Percentiles rank a stretch among this genome's conserved stretches.
These are phyloP conservation scores for Syrista parreyssii DNA, from an alignment of 2,888 invertebrate species.

Conservation along the genomic window DNA sequence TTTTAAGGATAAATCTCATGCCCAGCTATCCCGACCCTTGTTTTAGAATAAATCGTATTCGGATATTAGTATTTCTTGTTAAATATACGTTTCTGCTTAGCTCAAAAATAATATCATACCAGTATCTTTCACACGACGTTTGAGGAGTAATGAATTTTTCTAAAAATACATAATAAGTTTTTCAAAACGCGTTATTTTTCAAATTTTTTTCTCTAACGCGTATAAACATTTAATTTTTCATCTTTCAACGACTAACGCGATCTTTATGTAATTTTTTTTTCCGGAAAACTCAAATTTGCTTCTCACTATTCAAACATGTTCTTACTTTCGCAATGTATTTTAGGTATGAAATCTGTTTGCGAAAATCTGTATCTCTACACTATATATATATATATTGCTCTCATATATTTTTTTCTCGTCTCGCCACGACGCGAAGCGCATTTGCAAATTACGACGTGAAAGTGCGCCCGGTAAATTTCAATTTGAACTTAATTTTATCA, in stretches of 20 bases:
- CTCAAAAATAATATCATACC: too few relatives aligned
- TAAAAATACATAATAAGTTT: too few relatives aligned
- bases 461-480: slow-evolving; percentile 34
- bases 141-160: too few relatives aligned
- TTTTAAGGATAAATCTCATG: neutral
- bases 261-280: neutral
- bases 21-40: neutral
- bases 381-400: neutral
- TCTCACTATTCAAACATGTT: too few relatives aligned
- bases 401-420: neutral
- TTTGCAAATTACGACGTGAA: slow-evolving; percentile 5
- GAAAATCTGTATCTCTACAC: neutral
- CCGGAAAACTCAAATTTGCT: too few relatives aligned
- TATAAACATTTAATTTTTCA: neutral
- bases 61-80: neutral
- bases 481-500: slow-evolving; percentile 37
- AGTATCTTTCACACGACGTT: too few relatives aligned
- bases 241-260: neutral
- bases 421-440: neutral
- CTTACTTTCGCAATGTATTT: too few relatives aligned
- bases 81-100: neutral
- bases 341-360: too few relatives aligned
- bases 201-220: neutral
- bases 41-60: neutral
- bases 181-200: too few relatives aligned